Base-by-base conservation (phyloP, 2,888 invertebrate genomes). In the Carterocephalus palaemon region DNA sequence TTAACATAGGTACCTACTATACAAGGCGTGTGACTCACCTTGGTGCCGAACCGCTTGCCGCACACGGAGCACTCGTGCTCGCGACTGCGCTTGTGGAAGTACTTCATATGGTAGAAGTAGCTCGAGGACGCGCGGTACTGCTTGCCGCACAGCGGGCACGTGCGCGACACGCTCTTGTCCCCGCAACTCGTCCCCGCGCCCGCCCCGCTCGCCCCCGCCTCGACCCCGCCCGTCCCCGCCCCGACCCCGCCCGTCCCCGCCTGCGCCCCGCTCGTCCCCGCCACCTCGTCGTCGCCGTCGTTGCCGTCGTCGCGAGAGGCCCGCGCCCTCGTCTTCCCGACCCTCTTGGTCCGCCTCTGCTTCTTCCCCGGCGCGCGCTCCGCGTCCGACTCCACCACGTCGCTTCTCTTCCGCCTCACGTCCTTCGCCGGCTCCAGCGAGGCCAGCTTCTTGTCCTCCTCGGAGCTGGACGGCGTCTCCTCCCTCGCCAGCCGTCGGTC, bases 101-200 rank as follows among this genome's bases (percentile, higher is more conserved):
- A 75, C 48, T 83, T 87, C 50, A 89, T 59, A 59, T 90, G 90
- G 55, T 89, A 88, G 60, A 84, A 84, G 50, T 86, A 78, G 59
- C 85, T 85, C 1, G 87, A 87, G 0, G 79, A 62, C n/a, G 82
- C 82, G 1, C 62, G 68, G 63, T 85, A 89, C 34, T 67, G 68
- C 53, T 88, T 88, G 2, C 70, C 69, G 57, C 89, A 89, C 22
- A 77, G 66, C 6, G 79, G 80, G 51, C 90, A 90, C 1, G 75
- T 75, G 15, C 80, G 79, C 4, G 33, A 24, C 1, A 63, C 52
- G 32, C 66, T 69, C 16, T 63, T 67, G n/a, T 33, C 37, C 28
- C 9, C 37, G 33, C 5, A 32, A 5, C 10, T 19, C 13, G 12
- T 43, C 26, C 8, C 19, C 9, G n/a, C 7, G 8, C 9, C 10